Evolutionary conservation across 2,113 vertebrate species (phyloP).

Genomic region (Sarotherodon lohbergeri): DNA sequence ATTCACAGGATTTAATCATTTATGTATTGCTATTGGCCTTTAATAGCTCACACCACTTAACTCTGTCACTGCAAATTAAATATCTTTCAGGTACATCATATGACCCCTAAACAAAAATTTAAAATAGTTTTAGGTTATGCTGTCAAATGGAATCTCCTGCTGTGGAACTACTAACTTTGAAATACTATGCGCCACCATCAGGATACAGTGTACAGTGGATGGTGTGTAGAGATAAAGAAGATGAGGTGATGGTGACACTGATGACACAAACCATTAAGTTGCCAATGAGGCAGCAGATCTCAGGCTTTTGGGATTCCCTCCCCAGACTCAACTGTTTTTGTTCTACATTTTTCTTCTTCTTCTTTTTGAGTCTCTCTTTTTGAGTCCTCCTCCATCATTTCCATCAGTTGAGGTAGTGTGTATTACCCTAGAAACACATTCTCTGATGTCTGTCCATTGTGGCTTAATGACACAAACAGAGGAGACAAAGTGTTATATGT

Average conservation of each 20-base stretch:
- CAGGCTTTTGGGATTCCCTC: slow-evolving; percentile 39
- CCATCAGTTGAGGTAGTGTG: not conserved
- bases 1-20: not conserved
- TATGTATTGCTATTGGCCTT: not conserved
- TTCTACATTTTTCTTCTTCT: not conserved
- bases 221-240: slow-evolving; percentile 1
- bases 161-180: not conserved
- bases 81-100: not conserved
- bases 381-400: not conserved
- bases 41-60: not conserved
- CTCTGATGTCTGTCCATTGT: not conserved
- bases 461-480: not conserved
- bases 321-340: slow-evolving; percentile 9
- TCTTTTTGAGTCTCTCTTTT: not conserved
- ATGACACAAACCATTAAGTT: slow-evolving; percentile 53
- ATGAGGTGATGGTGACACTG: slow-evolving; percentile 34
- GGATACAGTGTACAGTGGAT: not conserved
- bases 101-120: not conserved
- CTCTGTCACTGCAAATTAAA: not conserved
- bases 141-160: slow-evolving; percentile 14
- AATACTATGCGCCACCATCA: slow-evolving; percentile 14
- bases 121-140: not conserved
- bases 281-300: slow-evolving; percentile 52
- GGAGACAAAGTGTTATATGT: not conserved
- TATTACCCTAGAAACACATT: not conserved